These are phyloP conservation scores for Hypena proboscidalis DNA, from an alignment of 2,888 invertebrate species.

Conservation along the genomic window DNA sequence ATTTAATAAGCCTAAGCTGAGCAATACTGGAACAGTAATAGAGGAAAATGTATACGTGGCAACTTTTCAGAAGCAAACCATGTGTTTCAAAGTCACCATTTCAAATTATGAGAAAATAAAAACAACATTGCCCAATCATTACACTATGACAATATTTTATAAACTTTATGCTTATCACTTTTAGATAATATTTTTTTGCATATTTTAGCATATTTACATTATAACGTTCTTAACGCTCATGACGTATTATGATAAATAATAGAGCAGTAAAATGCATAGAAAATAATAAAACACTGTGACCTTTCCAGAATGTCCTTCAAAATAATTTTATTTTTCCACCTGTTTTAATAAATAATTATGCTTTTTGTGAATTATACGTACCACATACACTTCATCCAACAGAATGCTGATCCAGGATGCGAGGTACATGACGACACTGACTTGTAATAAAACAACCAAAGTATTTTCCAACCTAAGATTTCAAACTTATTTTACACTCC, in stretches of 20 bases:
- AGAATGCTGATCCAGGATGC: constrained; percentile 49
- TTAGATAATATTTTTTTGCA: no score
- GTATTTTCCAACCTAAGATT: constrained; percentile 60
- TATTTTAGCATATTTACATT: no score
- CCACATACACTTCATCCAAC: constrained; percentile 77
- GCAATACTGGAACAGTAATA: no score
- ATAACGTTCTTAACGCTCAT: no score
- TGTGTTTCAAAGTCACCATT: no score
- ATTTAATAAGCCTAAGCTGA: no score
- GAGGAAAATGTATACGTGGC: no score
- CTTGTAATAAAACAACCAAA: constrained; percentile 66
- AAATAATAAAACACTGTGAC: constrained; percentile 43
- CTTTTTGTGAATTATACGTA: constrained; percentile 53
- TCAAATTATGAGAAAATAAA: no score
- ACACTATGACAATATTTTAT: no score
- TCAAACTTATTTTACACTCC: constrained; percentile 57
- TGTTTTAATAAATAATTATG: constrained; percentile 11
- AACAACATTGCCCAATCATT: no score
- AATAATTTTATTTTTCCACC: constrained; percentile 37
- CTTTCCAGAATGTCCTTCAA: constrained; percentile 53
- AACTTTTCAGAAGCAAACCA: no score
- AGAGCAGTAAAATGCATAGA: constrained; percentile 1
- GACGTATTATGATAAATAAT: constrained; percentile 2
- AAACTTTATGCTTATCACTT: no score
- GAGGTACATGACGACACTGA: constrained; percentile 55